Base-by-base conservation (phyloP, 2,797 vertebrate species). In the Kryptopterus vitreolus region DNA sequence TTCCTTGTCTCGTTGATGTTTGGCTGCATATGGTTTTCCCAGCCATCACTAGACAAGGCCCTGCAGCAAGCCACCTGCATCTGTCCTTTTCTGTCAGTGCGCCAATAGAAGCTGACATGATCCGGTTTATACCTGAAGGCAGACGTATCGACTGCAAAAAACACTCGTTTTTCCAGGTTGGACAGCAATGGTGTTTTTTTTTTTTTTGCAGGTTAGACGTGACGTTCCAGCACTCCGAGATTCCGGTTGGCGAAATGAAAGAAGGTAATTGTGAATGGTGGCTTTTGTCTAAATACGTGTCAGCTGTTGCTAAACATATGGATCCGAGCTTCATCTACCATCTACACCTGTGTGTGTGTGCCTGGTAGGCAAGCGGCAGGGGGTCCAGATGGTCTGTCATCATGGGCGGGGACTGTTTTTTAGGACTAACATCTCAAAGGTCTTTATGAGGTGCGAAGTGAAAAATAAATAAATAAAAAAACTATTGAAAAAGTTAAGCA, bases 371-470 rank as follows among this genome's bases (percentile, higher is more conserved):
- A 66, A 80, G 59, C 55, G 53, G 46, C 76, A 29, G 71, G 66
- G 76, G 65, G 57, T 78, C 76, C 72, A 81, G 79, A 80, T 81
- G 76, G 71, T 38, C 58, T 75, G 52, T 76, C 53, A 69, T 66
- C 26, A 58, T 50, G 53, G 53, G 10, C 35, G 26, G 29, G 50
- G 66, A 59, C 55, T 76, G 81, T 81, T 73, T 71, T 29, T n/a
- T n/a, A 66, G 79, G 62, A 57, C 65, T 59, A 48, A 77, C 16
- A 62, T 79, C 76, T 85, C 68, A 12, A 53, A 83, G 76, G 85
- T 74, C 79, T 70, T 79, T 43, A 72, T 76, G 72, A 43, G 66
- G 61, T 83, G 79, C 79, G 65, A 82, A 72, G 68, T 70, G n/a
- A n/a, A n/a, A n/a, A n/a, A n/a, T n/a, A n/a, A n/a, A n/a, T n/a